These are phyloP conservation scores for Gadopsis bispinosus DNA, from an alignment of 2,797 vertebrate genomes.

Conservation along the genomic window DNA sequence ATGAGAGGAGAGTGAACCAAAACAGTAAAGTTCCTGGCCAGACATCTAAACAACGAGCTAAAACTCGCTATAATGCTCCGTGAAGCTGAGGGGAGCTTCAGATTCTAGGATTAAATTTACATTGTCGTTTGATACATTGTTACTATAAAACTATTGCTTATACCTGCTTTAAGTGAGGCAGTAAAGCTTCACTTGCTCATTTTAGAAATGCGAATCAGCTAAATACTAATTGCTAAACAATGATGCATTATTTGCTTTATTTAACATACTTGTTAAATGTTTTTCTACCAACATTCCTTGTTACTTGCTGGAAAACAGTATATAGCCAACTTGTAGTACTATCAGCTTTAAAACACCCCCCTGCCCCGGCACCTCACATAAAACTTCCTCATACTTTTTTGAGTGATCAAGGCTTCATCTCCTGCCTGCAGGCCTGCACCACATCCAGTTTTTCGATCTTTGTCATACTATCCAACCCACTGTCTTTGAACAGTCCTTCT, in stretches of 20 bases:
- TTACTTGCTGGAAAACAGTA: slow-evolving; percentile 3
- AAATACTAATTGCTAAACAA: not conserved
- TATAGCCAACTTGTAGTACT: not conserved
- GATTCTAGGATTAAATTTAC: not conserved
- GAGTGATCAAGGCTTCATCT: slow-evolving; percentile 33
- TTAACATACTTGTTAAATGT: not conserved
- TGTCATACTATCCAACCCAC: slow-evolving; percentile 9
- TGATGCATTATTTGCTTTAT: not conserved
- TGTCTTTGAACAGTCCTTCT: slow-evolving; percentile 40
- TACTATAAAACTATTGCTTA: not conserved
- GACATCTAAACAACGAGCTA: no score
- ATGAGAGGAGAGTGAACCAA: not conserved
- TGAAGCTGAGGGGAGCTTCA: not conserved
- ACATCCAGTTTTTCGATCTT: slow-evolving; percentile 33
- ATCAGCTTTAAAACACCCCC: slow-evolving; percentile 22
- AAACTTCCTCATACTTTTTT: slow-evolving; percentile 25
- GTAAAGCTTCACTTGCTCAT: slow-evolving; percentile 13
- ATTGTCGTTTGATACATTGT: not conserved
- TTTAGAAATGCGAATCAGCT: not conserved
- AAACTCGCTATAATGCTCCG: not conserved
- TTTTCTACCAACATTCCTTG: not conserved
- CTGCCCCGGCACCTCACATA: not conserved
- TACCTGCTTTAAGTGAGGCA: not conserved
- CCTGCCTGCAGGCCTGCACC: slow-evolving; percentile 23
- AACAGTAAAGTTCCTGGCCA: not conserved